Evolutionary conservation across 1,140 invertebrate species (phyloP), one percentile per base, ranked within the genome.

Genomic region (Aphidius gifuensis): DNA sequence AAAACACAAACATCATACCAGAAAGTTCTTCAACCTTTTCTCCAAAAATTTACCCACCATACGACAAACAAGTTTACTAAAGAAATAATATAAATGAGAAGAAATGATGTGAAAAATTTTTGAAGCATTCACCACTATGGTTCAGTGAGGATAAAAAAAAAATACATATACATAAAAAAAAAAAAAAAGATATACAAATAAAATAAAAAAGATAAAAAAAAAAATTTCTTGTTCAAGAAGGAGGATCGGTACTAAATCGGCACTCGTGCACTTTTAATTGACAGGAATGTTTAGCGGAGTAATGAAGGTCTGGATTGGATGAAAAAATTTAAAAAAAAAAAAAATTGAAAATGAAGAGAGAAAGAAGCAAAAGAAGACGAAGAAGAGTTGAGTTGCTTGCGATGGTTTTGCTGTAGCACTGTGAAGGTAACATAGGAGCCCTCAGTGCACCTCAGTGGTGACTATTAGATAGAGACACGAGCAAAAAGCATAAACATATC

Each of bases 201-300:
- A 16, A 16, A 16, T 16, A 16, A 16, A 16, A 16, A 16, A 16
- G 16, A 16, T 16, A 16, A 16, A 49, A 49, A 49, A 11, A 49
- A 16, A 49, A 16, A 9, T 6, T 49, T 16, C 9, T 21, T 21
- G 47, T 39, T 55, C 38, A 38, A 11, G 23, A 40, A 44, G 46
- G 49, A 60, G 44, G 54, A 66, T 66, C 62, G 69, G 65, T 66
- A 71, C 72, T 77, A 78, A 78, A 79, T 79, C 74, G 74, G 66
- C 67, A 68, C 58, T 65, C 68, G 68, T 69, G 72, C 70, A 75
- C 73, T 77, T 77, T 78, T 79, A 80, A 80, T 80, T 79, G 77
- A 79, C 79, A 80, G 75, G 65, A 78, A 79, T 78, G 77, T 80
- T 79, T 78, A 78, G 74, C 77, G 70, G 44, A 42, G 72, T 79